Evolutionary conservation across 2,888 invertebrate species (phyloP), one percentile per base, ranked within the genome.

Genomic region (Apeira syringaria): DNA sequence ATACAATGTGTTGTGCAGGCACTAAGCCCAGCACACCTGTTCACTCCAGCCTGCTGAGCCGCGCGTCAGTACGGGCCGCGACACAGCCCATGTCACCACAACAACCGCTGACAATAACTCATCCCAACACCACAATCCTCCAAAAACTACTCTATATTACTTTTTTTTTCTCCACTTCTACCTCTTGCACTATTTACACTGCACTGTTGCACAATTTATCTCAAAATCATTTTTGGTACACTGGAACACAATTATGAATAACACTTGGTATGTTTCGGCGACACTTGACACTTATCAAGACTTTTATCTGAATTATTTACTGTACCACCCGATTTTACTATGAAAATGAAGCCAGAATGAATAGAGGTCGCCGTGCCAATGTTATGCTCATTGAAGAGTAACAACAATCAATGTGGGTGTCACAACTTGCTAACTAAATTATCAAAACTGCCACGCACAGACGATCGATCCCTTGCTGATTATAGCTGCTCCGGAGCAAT

Each of bases 321-420:
- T 65, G 67, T 64, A 64, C 64, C 58, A 62, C 53, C 54, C 51
- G 56, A 65, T 68, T 74, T 74, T 70, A 69, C 61, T 65, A 56
- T 59, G 63, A 72, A 78, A 70, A 64, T 61, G 57, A 59, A 72
- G 53, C 64, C 58, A 74, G 65, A 77, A 48, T 73, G 68, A 78
- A 79, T 83, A 83, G 80, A 84, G 83, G 80, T 84, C 83, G 84
- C 72, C 72, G 74, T 78, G 72, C 78, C 80, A 83, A 85, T 88
- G 85, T 88, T 88, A 84, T 88, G 88, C 71, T 87, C 86, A 86
- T 77, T 86, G 77, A 84, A 84, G 81, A 86, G 87, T 84, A 85
- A 87, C 86, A 86, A 84, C 80, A 82, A 80, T 72, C 75, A 60
- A 75, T 76, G 80, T 77, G 78, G 79, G 80, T 81, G 82, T 78